Conservation (phyloP, 2,888 invertebrate genomes). For the Patella caerulea region DNA sequence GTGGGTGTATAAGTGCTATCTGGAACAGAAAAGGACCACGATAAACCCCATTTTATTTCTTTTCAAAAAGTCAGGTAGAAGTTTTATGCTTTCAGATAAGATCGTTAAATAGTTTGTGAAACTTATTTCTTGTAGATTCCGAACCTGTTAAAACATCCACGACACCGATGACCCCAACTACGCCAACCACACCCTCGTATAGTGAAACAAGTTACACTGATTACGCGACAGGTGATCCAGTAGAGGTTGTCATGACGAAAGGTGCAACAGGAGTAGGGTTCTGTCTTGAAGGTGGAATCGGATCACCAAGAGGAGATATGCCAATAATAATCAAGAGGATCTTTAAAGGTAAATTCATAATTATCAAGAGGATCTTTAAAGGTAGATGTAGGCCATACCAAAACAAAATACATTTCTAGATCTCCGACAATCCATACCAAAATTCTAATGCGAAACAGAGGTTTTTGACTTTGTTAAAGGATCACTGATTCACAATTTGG, state of each 20-base stretch:
- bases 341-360: conserved; percentile 84
- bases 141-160: no score
- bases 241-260: conserved; percentile 78
- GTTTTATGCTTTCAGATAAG: no score
- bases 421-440: no score
- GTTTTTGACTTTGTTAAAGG: no score
- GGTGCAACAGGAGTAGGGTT: conserved; percentile 90
- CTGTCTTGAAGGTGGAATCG: conserved; percentile 93
- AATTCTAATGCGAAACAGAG: no score
- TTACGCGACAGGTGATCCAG: conserved; percentile 15
- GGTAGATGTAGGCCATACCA: conserved; percentile 75
- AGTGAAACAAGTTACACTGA: neutral
- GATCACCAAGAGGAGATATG: conserved; percentile 89
- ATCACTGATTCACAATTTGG: no score
- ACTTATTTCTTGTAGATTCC: no score
- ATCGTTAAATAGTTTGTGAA: no score
- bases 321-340: conserved; percentile 93
- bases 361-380: conserved; percentile 82
- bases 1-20: no score
- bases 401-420: neutral
- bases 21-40: no score
- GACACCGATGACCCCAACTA: neutral
- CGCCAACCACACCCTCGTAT: neutral
- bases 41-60: no score
- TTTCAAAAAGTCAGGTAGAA: no score